Evolutionary conservation across 2,113 vertebrate species (phyloP), one percentile per base, ranked within the genome.

Genomic region (Garra rufa): DNA sequence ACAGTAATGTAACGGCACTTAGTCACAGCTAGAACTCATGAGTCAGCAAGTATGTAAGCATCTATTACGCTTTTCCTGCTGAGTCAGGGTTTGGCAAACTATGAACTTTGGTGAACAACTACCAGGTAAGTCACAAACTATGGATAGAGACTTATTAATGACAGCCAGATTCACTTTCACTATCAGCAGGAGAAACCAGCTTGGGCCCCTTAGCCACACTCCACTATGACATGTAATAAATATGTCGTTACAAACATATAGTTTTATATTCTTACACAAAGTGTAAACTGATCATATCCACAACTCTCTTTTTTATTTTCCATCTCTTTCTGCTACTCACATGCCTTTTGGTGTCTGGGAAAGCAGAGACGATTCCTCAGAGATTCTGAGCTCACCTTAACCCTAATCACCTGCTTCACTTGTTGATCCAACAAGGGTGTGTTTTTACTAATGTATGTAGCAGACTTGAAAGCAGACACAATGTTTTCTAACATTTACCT

Each of bases 351-450:
- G n/a, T 6, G 38, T 19, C 4, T 15, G 3, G 30, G 8, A 52
- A 9, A 44, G 61, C 26, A 55, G 48, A 34, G 59, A 69, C 14
- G 11, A 14, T 10, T 61, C 21, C 30, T 19, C 28, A 8, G 82
- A 59, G 24, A 69, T 19, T 48, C 44, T 11, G 61, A 67, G 44
- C 26, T 69, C 61, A 13, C 19, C 28, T 69, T 69, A 50, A 34
- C 78, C 46, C 8, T 24, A 50, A 28, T n/a, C 24, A 67, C 44
- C 26, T 28, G 9, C 2, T 81, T 44, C 79, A 6, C 24, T 69
- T 26, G 69, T 52, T 69, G 63, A 81, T 69, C 79, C 19, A 67
- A 30, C 59, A 80, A 38, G 59, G 26, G 24, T 24, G 30, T 26
- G 30, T 48, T 26, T 52, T 30, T 48, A 21, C 57, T 59, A 11